Conservation (phyloP, 2,888 invertebrate species). For the Polia nebulosa region DNA sequence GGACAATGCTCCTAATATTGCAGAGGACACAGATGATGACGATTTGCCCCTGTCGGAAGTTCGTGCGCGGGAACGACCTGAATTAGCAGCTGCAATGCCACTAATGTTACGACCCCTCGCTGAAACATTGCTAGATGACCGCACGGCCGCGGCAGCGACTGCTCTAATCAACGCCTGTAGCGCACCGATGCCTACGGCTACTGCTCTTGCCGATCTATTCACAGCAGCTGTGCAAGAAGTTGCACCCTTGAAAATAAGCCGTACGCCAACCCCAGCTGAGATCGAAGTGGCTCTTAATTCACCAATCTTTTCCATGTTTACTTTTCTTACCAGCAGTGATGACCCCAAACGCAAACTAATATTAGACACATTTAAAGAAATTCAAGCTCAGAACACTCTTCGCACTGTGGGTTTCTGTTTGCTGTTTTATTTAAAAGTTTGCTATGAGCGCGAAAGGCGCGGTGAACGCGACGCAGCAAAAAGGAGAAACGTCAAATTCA, state of each 20-base stretch:
- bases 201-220: constrained; percentile 86
- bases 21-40: constrained; percentile 93
- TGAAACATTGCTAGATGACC: constrained; percentile 87
- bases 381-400: constrained; percentile 92
- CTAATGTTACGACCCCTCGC: constrained; percentile 85
- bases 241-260: constrained; percentile 86
- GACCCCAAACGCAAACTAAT: constrained; percentile 95
- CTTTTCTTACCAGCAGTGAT: constrained; percentile 93
- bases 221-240: constrained; percentile 88
- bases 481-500: constrained; percentile 93
- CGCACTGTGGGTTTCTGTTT: constrained; percentile 96
- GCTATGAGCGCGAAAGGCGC: constrained; percentile 90
- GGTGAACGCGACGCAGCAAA: constrained; percentile 88
- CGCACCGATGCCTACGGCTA: constrained; percentile 83
- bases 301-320: constrained; percentile 97
- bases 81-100: constrained; percentile 87
- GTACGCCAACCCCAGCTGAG: constrained; percentile 88
- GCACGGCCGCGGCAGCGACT: constrained; percentile 82
- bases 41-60: constrained; percentile 95
- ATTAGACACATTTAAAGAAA: constrained; percentile 95
- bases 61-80: constrained; percentile 92
- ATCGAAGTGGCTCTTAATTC: constrained; percentile 94
- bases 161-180: constrained; percentile 83
- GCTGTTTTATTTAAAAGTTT: constrained; percentile 96
- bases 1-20: constrained; percentile 85